These are phyloP conservation scores for Acanthurus lineatus DNA, from an alignment of 2,797 vertebrate species.

Conservation along the genomic window DNA sequence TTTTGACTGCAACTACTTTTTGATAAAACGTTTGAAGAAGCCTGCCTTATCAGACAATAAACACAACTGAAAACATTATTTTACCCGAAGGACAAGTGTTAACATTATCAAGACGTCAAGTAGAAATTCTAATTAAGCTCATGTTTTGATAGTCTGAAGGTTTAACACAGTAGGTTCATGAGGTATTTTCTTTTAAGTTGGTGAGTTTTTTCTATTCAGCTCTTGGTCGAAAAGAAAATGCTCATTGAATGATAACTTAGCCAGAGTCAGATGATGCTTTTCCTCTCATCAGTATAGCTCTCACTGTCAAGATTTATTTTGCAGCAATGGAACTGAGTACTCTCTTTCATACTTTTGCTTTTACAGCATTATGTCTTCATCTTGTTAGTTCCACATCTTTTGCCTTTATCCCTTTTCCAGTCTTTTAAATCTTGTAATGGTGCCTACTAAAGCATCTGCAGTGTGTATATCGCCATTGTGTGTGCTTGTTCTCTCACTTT, in stretches of 20 bases:
- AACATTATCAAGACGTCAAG: constrained; percentile 17
- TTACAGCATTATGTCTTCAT: constrained; percentile 61
- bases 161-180: not conserved
- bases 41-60: constrained; percentile 9
- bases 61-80: constrained; percentile 9
- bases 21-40: constrained; percentile 2
- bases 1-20: constrained; percentile 7
- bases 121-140: constrained; percentile 27
- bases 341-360: constrained; percentile 56
- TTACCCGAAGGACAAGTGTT: constrained; percentile 15
- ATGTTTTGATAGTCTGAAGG: constrained; percentile 27
- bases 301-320: constrained; percentile 46
- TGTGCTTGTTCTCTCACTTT: constrained; percentile 46
- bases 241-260: constrained; percentile 36
- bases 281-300: constrained; percentile 56
- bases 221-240: constrained; percentile 7
- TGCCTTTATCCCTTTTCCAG: constrained; percentile 60
- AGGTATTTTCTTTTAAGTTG: constrained; percentile 18
- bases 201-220: constrained; percentile 7
- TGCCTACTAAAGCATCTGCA: constrained; percentile 52
- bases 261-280: constrained; percentile 37
- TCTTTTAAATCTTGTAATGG: constrained; percentile 65
- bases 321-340: constrained; percentile 45
- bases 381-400: constrained; percentile 75
- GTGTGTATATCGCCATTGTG: constrained; percentile 43